Conservation (phyloP, 2,113 vertebrate species). For the Edolisoma coerulescens region DNA sequence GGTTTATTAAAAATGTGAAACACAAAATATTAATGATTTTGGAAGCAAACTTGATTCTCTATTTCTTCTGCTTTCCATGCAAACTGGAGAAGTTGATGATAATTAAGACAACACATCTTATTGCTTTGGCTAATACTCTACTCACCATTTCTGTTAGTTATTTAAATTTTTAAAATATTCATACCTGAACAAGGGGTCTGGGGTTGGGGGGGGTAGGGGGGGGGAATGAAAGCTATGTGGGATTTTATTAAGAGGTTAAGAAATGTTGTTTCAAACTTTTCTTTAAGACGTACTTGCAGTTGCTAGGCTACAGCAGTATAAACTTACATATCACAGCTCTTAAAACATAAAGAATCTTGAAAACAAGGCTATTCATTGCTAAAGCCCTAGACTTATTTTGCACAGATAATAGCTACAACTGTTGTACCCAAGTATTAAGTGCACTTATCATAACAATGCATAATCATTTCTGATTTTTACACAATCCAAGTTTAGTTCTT, state of each 20-base stretch:
- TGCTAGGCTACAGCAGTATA: slow-evolving; percentile 18
- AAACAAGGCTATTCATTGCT: neutral
- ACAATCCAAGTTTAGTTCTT: neutral
- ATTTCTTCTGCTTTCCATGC: neutral
- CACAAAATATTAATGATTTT: neutral
- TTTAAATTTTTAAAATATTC: neutral
- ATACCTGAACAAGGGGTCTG: neutral
- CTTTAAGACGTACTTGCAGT: neutral
- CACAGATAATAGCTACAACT: neutral
- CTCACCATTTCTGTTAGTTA: neutral
- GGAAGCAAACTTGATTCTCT: neutral
- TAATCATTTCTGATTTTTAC: neutral
- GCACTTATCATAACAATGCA: neutral
- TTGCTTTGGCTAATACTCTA: neutral
- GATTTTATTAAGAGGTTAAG: neutral
- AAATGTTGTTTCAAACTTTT: neutral
- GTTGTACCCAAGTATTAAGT: neutral
- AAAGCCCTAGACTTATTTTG: neutral
- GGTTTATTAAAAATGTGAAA: neutral
- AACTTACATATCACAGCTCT: neutral
- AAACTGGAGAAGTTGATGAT: neutral
- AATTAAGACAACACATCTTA: neutral
- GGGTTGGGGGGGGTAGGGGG: too few species aligned
- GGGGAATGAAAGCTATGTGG: neutral
- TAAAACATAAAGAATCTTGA: neutral